Evolutionary conservation across 1,140 invertebrate genomes (phyloP).

Genomic region (Brachionus asplanchnoidis): DNA sequence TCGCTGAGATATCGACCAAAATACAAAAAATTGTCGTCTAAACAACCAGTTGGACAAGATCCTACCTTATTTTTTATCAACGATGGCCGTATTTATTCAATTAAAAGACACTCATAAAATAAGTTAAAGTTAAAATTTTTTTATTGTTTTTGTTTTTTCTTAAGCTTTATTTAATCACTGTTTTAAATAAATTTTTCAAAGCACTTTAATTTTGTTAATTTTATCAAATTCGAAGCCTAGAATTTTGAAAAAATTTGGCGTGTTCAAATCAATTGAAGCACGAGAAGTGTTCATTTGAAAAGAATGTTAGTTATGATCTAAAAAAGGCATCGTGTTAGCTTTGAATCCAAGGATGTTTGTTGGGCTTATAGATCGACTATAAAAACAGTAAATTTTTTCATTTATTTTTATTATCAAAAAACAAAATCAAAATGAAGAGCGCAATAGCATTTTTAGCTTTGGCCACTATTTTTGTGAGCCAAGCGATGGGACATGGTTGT

Average conservation of each 20-base stretch:
- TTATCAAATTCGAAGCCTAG: not conserved
- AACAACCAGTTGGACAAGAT: not conserved
- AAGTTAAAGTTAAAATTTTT: not conserved
- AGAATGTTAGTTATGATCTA: not conserved
- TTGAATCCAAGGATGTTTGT: not conserved
- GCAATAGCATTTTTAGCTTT: not conserved
- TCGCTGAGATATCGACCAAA: not conserved
- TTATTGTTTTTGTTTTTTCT: not conserved
- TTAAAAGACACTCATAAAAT: not conserved
- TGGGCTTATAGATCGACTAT: not conserved
- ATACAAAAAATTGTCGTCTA: not conserved
- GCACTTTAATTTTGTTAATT: not conserved
- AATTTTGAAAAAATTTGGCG: not conserved
- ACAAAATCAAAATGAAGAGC: not conserved
- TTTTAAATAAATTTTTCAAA: not conserved
- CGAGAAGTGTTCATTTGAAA: not conserved
- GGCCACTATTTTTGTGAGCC: not conserved
- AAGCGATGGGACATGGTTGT: not conserved
- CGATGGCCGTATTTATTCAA: conserved; percentile 3
- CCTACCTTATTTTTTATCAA: not conserved
- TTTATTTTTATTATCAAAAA: not conserved
- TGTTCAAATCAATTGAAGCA: not conserved
- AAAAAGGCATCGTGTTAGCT: not conserved
- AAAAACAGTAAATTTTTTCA: not conserved
- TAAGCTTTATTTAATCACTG: conserved; percentile 1